phyloP scores from a whole-genome alignment of 2,113 vertebrate genomes.

The Porphyrio hochstetteri region DNA sequence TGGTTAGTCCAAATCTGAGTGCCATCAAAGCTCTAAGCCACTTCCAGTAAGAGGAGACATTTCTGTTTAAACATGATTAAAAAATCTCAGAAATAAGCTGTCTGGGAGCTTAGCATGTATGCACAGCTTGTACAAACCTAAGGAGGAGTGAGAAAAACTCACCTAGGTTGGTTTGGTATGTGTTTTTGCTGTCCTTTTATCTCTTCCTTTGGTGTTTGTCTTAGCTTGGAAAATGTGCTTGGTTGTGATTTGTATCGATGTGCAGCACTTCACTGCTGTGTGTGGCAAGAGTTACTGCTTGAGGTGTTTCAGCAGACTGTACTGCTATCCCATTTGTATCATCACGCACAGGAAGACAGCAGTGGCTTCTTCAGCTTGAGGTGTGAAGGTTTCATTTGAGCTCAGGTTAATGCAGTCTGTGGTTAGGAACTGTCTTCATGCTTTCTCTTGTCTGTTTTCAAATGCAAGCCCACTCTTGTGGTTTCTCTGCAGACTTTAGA shows the following conservation, averaged over 20 bases:
- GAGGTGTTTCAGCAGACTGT: not conserved
- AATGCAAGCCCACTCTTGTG: not conserved
- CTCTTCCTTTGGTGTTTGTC: not conserved
- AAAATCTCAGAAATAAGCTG: not conserved
- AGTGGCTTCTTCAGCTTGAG: not conserved
- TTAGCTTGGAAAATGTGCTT: not conserved
- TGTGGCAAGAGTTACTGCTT: not conserved
- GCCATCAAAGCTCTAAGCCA: not conserved
- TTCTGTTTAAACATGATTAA: slow-evolving; percentile 14
- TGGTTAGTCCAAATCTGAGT: not conserved
- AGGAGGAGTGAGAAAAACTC: not conserved
- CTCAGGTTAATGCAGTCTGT: not conserved
- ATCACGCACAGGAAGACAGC: not conserved
- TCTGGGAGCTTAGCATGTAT: not conserved
- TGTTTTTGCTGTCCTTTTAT: not conserved
- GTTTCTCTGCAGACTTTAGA: slow-evolving; percentile 83
- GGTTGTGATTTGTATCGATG: not conserved
- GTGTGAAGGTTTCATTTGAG: not conserved
- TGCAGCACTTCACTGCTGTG: not conserved
- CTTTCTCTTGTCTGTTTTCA: not conserved
- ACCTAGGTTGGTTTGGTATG: not conserved
- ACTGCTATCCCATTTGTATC: not conserved
- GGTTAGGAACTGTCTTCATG: not conserved
- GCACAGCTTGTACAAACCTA: not conserved
- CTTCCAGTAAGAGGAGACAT: not conserved